Evolutionary conservation across 2,797 vertebrate species (phyloP).

Genomic region (Pogonophryne albipinna): DNA sequence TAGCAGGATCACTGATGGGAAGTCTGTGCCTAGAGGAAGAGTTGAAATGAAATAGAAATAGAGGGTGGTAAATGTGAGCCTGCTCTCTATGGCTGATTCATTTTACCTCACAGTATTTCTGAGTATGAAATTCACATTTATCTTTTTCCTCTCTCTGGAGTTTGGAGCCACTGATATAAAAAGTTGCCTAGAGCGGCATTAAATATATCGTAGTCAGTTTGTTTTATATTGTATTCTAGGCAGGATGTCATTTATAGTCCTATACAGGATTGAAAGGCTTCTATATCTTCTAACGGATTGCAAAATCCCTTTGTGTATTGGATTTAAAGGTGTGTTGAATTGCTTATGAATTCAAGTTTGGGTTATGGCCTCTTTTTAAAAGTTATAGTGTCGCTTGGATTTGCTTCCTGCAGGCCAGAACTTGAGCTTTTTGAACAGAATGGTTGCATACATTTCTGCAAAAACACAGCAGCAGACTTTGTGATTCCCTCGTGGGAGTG

Average conservation of each 20-base stretch:
- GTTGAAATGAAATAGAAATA: slow-evolving; percentile 4
- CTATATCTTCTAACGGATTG: not conserved
- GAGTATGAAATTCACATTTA: not conserved
- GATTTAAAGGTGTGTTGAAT: not conserved
- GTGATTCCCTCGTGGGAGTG: slow-evolving; percentile 36
- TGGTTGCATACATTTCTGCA: not conserved
- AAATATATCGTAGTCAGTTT: not conserved
- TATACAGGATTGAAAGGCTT: not conserved
- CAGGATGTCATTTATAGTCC: not conserved
- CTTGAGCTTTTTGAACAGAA: not conserved
- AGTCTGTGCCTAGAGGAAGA: not conserved
- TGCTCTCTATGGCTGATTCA: not conserved
- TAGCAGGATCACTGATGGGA: not conserved
- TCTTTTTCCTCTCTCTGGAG: not conserved
- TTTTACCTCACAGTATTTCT: not conserved
- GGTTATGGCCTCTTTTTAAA: not conserved
- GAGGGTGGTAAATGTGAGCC: not conserved
- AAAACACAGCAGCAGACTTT: slow-evolving; percentile 25
- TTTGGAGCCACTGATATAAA: not conserved
- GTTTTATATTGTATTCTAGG: slow-evolving; percentile 1
- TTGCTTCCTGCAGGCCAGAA: not conserved
- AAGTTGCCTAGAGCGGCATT: not conserved
- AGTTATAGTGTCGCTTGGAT: not conserved
- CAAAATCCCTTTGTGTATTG: not conserved
- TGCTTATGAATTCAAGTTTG: not conserved